Evolutionary conservation across 2,888 invertebrate genomes (phyloP).

Genomic region (Dynastes tityus): DNA sequence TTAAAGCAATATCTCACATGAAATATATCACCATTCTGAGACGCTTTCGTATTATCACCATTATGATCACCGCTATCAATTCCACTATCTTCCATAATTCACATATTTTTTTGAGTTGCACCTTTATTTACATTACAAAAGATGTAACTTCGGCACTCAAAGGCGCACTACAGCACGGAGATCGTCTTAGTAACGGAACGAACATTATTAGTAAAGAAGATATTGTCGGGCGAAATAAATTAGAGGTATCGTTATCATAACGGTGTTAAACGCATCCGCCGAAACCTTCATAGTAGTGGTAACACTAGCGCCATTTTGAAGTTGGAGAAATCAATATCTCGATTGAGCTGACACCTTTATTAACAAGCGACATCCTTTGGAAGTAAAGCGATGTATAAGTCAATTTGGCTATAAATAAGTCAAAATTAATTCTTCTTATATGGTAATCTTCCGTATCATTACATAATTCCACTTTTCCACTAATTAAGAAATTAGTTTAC

Average conservation of each 20-base stretch:
- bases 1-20: conserved; percentile 47
- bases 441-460: too few species aligned
- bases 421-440: too few species aligned
- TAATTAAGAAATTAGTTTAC: too few species aligned
- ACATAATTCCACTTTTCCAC: too few species aligned
- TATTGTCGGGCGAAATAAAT: conserved; percentile 4
- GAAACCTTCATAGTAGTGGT: conserved; percentile 37
- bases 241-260: background rate
- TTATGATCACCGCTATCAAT: conserved; percentile 72
- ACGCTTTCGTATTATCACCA: conserved; percentile 63
- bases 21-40: conserved; percentile 58
- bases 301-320: conserved; percentile 53
- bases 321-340: conserved; percentile 59
- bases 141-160: background rate
- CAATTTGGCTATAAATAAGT: background rate
- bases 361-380: conserved; percentile 2
- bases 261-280: conserved; percentile 2
- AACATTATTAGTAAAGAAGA: conserved; percentile 23
- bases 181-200: conserved; percentile 7
- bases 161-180: background rate
- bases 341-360: conserved; percentile 54
- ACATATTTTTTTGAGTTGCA: conserved; percentile 44
- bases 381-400: background rate
- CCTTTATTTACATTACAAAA: conserved; percentile 46
- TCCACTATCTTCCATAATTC: conserved; percentile 72